phyloP scores from a whole-genome alignment of 2,888 invertebrate genomes.

The Salpingus planirostris region DNA sequence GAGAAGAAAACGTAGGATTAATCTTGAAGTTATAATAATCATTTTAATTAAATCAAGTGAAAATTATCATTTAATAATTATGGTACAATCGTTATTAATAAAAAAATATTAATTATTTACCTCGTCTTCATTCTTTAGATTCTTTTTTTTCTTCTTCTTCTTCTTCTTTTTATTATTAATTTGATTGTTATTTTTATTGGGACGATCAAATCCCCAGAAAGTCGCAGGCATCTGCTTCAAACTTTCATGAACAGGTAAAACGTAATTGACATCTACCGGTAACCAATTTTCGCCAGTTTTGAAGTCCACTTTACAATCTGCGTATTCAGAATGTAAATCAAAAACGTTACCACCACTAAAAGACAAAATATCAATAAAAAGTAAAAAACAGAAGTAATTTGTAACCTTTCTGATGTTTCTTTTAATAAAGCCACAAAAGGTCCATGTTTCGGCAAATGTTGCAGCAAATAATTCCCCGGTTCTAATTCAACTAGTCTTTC shows the following conservation, averaged over 20 bases:
- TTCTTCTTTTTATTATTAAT: background rate
- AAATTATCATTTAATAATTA: too few relatives aligned
- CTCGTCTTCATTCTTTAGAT: too few relatives aligned
- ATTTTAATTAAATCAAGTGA: too few relatives aligned
- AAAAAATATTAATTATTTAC: background rate
- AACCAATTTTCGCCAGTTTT: conserved; percentile 14
- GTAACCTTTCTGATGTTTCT: conserved; percentile 12
- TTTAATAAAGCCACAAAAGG: conserved; percentile 26
- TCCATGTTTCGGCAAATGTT: conserved; percentile 28
- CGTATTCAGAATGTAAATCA: conserved; percentile 19
- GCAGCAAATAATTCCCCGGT: conserved; percentile 30
- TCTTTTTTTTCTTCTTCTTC: conserved; percentile 1
- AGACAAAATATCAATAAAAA: conserved; percentile 2
- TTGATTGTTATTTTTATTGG: too few relatives aligned
- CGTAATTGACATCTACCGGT: conserved; percentile 25
- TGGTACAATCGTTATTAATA: too few relatives aligned
- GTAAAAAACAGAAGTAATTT: conserved; percentile 4
- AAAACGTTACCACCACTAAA: conserved; percentile 10
- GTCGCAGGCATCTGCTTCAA: conserved; percentile 20
- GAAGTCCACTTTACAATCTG: conserved; percentile 10
- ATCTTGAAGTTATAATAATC: too few relatives aligned
- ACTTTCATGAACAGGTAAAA: conserved; percentile 21
- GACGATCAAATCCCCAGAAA: conserved; percentile 15
- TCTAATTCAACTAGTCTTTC: conserved; percentile 19
- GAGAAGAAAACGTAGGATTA: too few relatives aligned